Base-by-base conservation (phyloP, 2,888 invertebrate species). In the Acanthopleura granulata region DNA sequence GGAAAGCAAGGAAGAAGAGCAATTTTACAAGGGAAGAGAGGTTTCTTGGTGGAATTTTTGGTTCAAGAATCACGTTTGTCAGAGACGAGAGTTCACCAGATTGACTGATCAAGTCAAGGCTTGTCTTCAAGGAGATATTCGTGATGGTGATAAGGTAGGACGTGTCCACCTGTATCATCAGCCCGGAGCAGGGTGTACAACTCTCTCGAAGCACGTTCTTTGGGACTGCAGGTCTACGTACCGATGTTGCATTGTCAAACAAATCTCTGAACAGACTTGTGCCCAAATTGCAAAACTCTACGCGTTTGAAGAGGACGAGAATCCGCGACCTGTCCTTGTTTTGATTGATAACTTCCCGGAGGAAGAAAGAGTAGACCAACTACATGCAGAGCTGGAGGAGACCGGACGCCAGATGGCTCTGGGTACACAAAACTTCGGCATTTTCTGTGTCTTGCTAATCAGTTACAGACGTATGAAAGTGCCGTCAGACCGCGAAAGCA, bases 141-240 rank as follows among this genome's bases (percentile, higher is more conserved):
- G 22, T 22, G 78, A 82, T 27, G 81, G 80, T 15, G 73, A 74
- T 18, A 77, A 75, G 57, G 80, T 85, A 22, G 80, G 75, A n/a
- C 72, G 76, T 12, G 80, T 85, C 16, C 75, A 72, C 16, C 72
- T 86, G 25, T 76, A 77, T 51, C 85, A 86, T 70, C 85, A 86
- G 72, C 84, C 85, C 22, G 85, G 85, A 6, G 84, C 86, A 16
- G 86, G 86, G 0, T 85, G 84, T 27, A 83, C 84, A 0, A 86
- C 86, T 4, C 77, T 81, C 30, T 83, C 85, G 22, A 82, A 76
- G 69, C 80, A 86, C 12, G 72, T 84, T 11, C 76, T 86, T 14
- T 86, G 86, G 86, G 80, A 82, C 30, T 75, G 83, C 25, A 78
- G 79, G 66, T 72, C 76, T 50, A 69, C 75, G 51, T 82, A 82